Evolutionary conservation across 2,888 invertebrate species (phyloP), one percentile per base, ranked within the genome.

Genomic region (Dusona sp.): DNA sequence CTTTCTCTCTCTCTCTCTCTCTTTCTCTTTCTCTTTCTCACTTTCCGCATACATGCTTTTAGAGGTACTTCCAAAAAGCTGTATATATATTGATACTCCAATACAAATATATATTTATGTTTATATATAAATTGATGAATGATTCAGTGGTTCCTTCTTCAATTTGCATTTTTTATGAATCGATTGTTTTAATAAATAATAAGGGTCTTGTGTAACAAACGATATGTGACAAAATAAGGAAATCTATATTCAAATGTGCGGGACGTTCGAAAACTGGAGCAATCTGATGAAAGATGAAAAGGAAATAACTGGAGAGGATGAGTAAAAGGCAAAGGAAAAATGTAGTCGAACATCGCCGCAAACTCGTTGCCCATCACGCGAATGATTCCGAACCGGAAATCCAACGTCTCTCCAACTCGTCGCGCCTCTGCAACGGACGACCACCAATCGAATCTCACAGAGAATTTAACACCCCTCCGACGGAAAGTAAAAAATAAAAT

Each of bases 381-480:
- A 84, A 74, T 75, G 65, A 81, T 92, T 92, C 92, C 92, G 92
- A 90, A 88, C 91, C 90, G 94, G 93, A 93, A 93, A 93, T 93
- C 90, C 90, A 54, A 85, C 85, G 85, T 88, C 85, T 65, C 84
- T 81, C 61, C 73, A 54, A 51, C 72, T 74, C 67, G 89, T 89
- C 89, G 88, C 84, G 86, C 89, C 86, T 85, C 61, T 89, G 88
- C 22, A 84, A 75, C 88, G 90, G 88, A 88, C 91, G 90, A 88
- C 91, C 89, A 89, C 92, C 93, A 94, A 94, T 93, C 92, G 94
- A 94, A 94, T 94, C 94, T 94, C 93, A 94, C 94, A 93, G 92
- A 87, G 92, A 92, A 94, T 94, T 94, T 94, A 93, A 93, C 94
- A 93, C 93, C 92, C 92, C 90, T 89, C 88, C 82, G 85, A 65